A percentile compares a stretch with the other conserved stretches of the same genome.
phyloP scores from a whole-genome alignment of 2,888 invertebrate genomes.

The Eupithecia vulgata region DNA sequence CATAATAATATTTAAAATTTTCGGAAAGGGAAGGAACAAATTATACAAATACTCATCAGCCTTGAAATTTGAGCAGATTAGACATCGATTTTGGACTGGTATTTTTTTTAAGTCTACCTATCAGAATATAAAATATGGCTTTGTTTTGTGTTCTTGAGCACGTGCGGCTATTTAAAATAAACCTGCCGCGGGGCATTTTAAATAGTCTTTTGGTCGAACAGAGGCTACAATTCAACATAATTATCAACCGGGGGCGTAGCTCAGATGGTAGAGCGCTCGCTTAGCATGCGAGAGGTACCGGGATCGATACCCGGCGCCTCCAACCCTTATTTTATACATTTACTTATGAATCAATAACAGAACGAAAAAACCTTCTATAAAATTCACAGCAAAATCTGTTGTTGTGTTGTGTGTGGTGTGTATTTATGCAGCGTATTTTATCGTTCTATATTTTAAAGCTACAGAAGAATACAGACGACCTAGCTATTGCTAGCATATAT shows the following conservation, averaged over 20 bases:
- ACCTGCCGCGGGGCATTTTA: constrained; percentile 13
- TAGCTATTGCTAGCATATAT: not conserved
- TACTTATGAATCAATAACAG: not conserved
- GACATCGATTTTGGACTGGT: not conserved
- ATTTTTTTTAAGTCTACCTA: not conserved
- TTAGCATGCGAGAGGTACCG: constrained; percentile 83
- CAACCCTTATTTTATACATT: not conserved
- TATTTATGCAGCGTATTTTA: no score
- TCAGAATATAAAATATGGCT: no score
- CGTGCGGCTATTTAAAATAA: constrained; percentile 19
- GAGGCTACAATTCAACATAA: not conserved
- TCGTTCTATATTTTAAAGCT: not conserved
- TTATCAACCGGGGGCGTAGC: constrained; percentile 66
- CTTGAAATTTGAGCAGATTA: constrained; percentile 5
- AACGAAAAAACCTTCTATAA: not conserved
- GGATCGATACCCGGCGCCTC: constrained; percentile 79
- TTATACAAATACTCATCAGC: not conserved
- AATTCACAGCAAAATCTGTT: no score
- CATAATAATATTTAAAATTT: not conserved
- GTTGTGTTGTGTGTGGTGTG: no score
- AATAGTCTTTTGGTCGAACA: not conserved
- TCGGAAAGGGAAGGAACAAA: not conserved
- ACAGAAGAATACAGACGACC: not conserved
- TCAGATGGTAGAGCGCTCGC: constrained; percentile 80
- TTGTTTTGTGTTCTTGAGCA: no score